Conservation (phyloP, 2,888 invertebrate species). For the Agonopterix heracliana region DNA sequence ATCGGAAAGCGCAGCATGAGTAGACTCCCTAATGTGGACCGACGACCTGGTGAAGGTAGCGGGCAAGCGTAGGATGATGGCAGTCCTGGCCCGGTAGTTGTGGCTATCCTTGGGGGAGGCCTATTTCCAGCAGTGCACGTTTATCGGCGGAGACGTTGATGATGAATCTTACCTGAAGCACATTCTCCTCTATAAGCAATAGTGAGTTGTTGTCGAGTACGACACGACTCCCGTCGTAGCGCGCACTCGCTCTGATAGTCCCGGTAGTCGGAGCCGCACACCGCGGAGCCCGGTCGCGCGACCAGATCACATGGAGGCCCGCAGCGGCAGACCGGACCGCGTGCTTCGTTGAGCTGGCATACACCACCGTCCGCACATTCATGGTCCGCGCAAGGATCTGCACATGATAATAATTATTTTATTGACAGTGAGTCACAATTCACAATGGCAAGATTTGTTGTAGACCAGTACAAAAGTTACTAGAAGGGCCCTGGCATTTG, state of each 20-base stretch:
- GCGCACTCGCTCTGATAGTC: constrained; percentile 90
- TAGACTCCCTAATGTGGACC: too few relatives aligned
- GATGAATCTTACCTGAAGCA: constrained; percentile 78
- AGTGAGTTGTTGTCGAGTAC: constrained; percentile 81
- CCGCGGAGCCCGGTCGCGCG: constrained; percentile 79
- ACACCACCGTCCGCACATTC: constrained; percentile 87
- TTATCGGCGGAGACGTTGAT: too few relatives aligned
- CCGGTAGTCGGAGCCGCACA: constrained; percentile 87
- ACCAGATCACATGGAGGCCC: constrained; percentile 86
- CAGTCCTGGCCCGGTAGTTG: too few relatives aligned
- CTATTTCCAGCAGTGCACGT: too few relatives aligned
- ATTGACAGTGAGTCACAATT: too few relatives aligned
- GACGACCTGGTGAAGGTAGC: too few relatives aligned
- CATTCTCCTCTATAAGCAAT: constrained; percentile 90
- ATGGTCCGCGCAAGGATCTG: constrained; percentile 90
- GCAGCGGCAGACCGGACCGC: constrained; percentile 87
- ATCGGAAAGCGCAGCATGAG: too few relatives aligned
- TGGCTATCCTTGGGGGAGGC: too few relatives aligned
- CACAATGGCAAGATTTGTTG: too few relatives aligned
- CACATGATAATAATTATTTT: not conserved
- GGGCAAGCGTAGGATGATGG: too few relatives aligned
- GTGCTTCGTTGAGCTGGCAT: constrained; percentile 87
- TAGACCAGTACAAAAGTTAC: too few relatives aligned
- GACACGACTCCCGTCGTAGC: constrained; percentile 86
- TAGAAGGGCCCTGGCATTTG: too few relatives aligned